These are phyloP conservation scores for Leptinotarsa juncta DNA, from an alignment of 2,888 invertebrate species.

Conservation along the genomic window DNA sequence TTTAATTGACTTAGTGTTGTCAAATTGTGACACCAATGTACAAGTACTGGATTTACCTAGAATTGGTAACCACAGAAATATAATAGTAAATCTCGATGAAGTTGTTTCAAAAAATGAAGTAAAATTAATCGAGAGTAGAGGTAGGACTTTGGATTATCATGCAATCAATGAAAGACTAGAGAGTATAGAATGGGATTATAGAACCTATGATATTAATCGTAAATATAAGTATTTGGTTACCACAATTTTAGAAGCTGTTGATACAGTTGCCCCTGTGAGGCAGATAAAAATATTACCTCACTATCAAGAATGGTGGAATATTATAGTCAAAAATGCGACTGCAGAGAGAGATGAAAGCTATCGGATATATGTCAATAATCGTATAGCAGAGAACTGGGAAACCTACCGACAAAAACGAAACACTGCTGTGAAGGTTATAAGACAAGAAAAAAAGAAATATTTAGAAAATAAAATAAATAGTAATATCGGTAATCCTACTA, in stretches of 20 bases:
- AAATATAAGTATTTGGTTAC: constrained; percentile 5
- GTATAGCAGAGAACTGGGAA: constrained; percentile 7
- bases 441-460: background rate
- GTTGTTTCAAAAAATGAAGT: background rate
- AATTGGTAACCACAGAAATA: background rate
- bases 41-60: background rate
- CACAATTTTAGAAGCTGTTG: constrained; percentile 1
- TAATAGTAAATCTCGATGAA: no score
- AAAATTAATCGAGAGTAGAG: constrained; percentile 6
- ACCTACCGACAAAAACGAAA: constrained; percentile 3
- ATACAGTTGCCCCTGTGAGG: no score
- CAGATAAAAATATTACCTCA: background rate
- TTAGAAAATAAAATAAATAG: constrained; percentile 1
- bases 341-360: constrained; percentile 7
- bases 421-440: background rate
- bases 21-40: background rate
- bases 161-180: constrained; percentile 4
- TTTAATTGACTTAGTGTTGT: constrained; percentile 1
- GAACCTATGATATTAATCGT: constrained; percentile 7
- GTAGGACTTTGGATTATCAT: constrained; percentile 3
- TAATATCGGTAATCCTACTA: background rate
- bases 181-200: constrained; percentile 3
- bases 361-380: background rate
- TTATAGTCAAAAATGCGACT: background rate
- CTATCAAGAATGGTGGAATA: background rate